Conservation (phyloP, 53 echinoderm and acorn worm genomes). For the Antedon mediterranea region DNA sequence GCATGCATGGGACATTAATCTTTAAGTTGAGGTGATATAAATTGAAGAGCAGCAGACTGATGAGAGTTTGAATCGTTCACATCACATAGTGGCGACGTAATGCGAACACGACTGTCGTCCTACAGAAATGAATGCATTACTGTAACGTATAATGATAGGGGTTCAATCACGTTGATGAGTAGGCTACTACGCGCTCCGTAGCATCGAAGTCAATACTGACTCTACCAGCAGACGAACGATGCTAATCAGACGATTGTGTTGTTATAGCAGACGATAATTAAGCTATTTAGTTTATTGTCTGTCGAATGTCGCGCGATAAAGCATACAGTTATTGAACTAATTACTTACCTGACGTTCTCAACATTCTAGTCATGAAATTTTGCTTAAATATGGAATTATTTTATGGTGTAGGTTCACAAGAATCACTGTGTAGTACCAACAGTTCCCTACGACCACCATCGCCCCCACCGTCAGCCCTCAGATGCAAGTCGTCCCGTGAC, state of each 20-base stretch:
- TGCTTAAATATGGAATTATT: not conserved
- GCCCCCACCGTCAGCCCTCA: constrained; percentile 4
- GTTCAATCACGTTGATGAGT: too few species aligned
- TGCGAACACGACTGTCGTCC: not conserved
- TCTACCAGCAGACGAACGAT: too few species aligned
- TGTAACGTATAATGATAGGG: too few species aligned
- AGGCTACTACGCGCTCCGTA: not conserved
- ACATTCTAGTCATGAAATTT: not conserved
- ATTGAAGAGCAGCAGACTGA: not conserved
- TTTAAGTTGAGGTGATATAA: not conserved
- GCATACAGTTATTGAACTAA: too few species aligned
- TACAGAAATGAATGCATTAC: not conserved
- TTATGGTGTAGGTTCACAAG: constrained; percentile 33
- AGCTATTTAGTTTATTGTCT: too few species aligned
- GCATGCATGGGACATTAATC: not conserved
- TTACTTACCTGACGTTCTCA: not conserved
- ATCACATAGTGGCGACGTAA: not conserved
- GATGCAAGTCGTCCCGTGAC: not conserved
- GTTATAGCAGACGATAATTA: not conserved
- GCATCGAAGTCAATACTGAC: not conserved
- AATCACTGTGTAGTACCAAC: constrained; percentile 40
- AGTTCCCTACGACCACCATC: constrained; percentile 59
- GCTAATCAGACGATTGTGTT: too few species aligned
- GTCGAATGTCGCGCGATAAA: too few species aligned
- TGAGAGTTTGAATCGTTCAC: not conserved